Base-by-base conservation (phyloP, 2,797 vertebrate genomes). In the Hyperoplus immaculatus region DNA sequence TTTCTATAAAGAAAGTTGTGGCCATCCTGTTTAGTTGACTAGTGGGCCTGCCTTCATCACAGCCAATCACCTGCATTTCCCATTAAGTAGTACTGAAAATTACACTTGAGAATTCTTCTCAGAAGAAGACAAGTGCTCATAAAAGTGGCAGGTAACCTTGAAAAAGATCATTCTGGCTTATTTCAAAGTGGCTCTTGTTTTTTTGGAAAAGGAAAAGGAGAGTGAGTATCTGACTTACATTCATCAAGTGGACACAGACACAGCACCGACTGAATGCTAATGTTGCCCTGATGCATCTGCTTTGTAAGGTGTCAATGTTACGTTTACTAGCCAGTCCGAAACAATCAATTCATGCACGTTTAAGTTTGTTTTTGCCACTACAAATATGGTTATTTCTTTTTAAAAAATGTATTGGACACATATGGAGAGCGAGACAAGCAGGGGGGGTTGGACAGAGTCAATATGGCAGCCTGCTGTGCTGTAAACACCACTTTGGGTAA, bases 401-500 rank as follows among this genome's bases (percentile, higher is more conserved):
- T 3, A 29, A 3, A 29, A 29, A 29, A 29, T 3, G 2, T 6
- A 54, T 66, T 42, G 3, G 16, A 62, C 11, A 38, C 14, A 13
- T 18, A 36, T 45, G 42, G 12, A 8, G 1, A 13, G 39, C 5
- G 57, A 57, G 18, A 62, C 56, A 67, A 71, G 57, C 21, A 56
- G 45, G 14, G 3, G 10, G n/a, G 10, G n/a, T 54, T 54, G n/a
- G 5, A 39, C 46, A 47, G 41, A 64, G 9, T 55, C 12, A 63
- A 66, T 65, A 8, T 36, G 59, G 53, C 59, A 72, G 8, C 41
- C 8, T 12, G 12, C 8, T 29, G 18, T 16, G 21, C 43, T 36
- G 75, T 74, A 74, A 78, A 82, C n/a, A 62, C 10, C n/a, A 43
- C 50, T 72, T 56, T 41, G n/a, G 0, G 18, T 29, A 29, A 3